phyloP scores from a whole-genome alignment of 2,113 vertebrate species.

The Odocoileus virginianus region DNA sequence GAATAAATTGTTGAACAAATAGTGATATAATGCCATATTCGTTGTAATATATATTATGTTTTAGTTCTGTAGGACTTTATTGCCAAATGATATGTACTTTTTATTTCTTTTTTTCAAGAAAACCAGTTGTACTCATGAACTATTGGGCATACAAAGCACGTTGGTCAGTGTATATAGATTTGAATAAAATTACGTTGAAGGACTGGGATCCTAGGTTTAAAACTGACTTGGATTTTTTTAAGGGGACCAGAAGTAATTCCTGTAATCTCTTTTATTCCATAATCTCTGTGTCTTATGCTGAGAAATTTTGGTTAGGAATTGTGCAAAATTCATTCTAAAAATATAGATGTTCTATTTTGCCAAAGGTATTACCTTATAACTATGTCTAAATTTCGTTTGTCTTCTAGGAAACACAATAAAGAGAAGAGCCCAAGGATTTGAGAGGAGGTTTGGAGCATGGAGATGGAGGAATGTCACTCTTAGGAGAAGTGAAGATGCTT shows the following conservation, averaged over 20 bases:
- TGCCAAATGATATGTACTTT: not conserved
- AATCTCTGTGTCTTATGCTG: not conserved
- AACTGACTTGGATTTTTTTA: not conserved
- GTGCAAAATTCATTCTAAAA: not conserved
- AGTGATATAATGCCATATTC: not conserved
- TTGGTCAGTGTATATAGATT: not conserved
- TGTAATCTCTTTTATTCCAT: not conserved
- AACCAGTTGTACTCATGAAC: not conserved
- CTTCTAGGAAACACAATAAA: conserved; percentile 21
- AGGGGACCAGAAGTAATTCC: not conserved
- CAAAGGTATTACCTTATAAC: not conserved
- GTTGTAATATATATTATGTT: not conserved
- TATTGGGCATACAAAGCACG: not conserved
- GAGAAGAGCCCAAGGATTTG: not conserved
- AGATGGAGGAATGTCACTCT: not conserved
- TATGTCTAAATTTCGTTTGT: not conserved
- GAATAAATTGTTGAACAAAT: not conserved
- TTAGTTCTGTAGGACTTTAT: not conserved
- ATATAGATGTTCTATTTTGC: not conserved
- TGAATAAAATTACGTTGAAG: not conserved
- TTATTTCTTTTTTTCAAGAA: not conserved
- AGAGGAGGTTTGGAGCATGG: not conserved
- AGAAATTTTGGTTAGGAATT: not conserved
- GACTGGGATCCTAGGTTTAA: not conserved
- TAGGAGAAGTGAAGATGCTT: not conserved